phyloP scores from a whole-genome alignment of 35 echinoderm and acorn worm genomes.

The Anneissia japonica region DNA sequence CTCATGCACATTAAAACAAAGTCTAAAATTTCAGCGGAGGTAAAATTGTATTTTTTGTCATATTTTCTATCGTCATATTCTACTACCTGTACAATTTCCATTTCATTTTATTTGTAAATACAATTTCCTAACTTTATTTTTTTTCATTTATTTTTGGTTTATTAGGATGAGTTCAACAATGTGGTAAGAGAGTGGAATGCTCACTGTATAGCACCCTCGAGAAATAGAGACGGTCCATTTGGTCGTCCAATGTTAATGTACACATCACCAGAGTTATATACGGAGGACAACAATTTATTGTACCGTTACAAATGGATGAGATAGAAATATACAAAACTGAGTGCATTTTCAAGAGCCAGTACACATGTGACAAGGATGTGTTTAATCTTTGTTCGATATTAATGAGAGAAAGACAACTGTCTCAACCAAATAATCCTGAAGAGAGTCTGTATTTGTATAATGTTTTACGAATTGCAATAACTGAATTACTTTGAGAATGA shows the following conservation, averaged over 20 bases:
- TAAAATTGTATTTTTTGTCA: too few relatives aligned
- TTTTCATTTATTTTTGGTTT: too few relatives aligned
- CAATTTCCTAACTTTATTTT: background rate
- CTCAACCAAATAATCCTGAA: conserved; percentile 3
- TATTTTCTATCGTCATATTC: too few relatives aligned
- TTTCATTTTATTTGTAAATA: too few relatives aligned
- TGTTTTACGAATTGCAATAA: conserved; percentile 1
- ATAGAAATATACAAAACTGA: conserved; percentile 39
- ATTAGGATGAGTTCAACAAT: conserved; percentile 35
- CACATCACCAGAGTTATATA: conserved; percentile 5
- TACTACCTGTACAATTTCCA: too few relatives aligned
- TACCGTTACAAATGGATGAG: conserved; percentile 19
- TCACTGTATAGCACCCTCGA: conserved; percentile 24
- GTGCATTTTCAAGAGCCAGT: conserved; percentile 31
- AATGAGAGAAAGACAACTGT: conserved; percentile 21
- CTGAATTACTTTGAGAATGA: too few relatives aligned
- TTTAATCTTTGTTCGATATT: conserved; percentile 37
- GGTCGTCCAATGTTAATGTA: conserved; percentile 38
- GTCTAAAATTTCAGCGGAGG: too few relatives aligned
- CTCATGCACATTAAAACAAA: too few relatives aligned
- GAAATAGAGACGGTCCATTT: conserved; percentile 26
- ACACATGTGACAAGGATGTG: conserved; percentile 41
- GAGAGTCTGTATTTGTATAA: conserved; percentile 10
- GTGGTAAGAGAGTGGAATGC: conserved; percentile 28
- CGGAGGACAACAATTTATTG: too few relatives aligned